Evolutionary conservation across 2,797 vertebrate genomes (phyloP).

Genomic region (Thripadectes ignobilis): DNA sequence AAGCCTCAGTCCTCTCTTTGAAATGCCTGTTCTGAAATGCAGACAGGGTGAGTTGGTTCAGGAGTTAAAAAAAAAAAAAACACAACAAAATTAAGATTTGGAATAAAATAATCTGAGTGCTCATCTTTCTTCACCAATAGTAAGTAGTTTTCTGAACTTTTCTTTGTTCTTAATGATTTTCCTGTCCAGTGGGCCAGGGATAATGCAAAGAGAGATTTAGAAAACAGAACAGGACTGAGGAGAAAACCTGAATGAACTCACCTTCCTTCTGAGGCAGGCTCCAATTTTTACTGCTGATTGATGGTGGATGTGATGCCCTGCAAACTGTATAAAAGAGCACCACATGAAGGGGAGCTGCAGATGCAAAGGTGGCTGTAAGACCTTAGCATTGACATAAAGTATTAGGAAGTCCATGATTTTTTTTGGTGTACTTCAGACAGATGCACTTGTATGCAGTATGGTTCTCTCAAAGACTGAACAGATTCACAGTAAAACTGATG

Average conservation of each 20-base stretch:
- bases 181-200: not conserved
- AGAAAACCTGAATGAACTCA: not conserved
- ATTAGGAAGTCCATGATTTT: not conserved
- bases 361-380: not conserved
- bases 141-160: not conserved
- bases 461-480: not conserved
- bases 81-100: not conserved
- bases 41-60: not conserved
- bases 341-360: not conserved
- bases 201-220: not conserved
- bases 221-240: not conserved
- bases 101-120: not conserved
- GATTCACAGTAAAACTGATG: not conserved
- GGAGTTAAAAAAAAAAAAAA: not conserved
- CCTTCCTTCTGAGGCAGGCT: not conserved
- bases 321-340: not conserved
- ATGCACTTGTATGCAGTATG: fast-evolving
- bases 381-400: not conserved
- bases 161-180: not conserved
- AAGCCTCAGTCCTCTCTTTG: not conserved
- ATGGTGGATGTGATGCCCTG: not conserved
- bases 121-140: not conserved
- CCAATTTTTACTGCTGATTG: not conserved
- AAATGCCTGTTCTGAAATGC: not conserved
- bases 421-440: not conserved